Conservation (phyloP, 2,888 invertebrate species). For the Eremobia ochroleuca region DNA sequence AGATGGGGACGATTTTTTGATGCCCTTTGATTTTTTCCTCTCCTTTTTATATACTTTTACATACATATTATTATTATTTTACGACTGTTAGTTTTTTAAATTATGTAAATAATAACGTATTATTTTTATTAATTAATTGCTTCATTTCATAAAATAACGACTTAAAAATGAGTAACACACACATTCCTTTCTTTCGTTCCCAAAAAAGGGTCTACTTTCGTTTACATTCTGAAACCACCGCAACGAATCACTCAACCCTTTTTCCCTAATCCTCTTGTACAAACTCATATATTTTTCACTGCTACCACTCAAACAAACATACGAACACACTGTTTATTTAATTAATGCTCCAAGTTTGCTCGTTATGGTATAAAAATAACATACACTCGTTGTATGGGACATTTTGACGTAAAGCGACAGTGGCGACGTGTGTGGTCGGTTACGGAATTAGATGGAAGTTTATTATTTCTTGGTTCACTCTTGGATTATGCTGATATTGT, state of each 20-base stretch:
- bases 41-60: too few species aligned
- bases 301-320: constrained; percentile 47
- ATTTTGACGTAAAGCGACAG: constrained; percentile 38
- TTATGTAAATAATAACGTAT: too few species aligned
- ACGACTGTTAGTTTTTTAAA: too few species aligned
- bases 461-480: constrained; percentile 40
- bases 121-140: not conserved
- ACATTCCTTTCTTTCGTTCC: not conserved
- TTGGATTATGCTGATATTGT: constrained; percentile 29
- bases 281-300: constrained; percentile 51
- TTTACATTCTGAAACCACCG: constrained; percentile 26
- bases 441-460: constrained; percentile 57
- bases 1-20: too few species aligned
- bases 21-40: too few species aligned
- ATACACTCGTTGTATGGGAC: constrained; percentile 49
- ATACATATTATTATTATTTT: too few species aligned
- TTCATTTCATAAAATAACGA: not conserved
- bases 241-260: constrained; percentile 33
- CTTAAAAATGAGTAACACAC: too few species aligned
- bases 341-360: constrained; percentile 56
- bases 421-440: constrained; percentile 66
- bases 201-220: constrained; percentile 15
- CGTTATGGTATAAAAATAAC: constrained; percentile 64
- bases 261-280: constrained; percentile 16
- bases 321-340: constrained; percentile 62